phyloP scores from a whole-genome alignment of 2,113 vertebrate species.

The Prunella fulvescens region DNA sequence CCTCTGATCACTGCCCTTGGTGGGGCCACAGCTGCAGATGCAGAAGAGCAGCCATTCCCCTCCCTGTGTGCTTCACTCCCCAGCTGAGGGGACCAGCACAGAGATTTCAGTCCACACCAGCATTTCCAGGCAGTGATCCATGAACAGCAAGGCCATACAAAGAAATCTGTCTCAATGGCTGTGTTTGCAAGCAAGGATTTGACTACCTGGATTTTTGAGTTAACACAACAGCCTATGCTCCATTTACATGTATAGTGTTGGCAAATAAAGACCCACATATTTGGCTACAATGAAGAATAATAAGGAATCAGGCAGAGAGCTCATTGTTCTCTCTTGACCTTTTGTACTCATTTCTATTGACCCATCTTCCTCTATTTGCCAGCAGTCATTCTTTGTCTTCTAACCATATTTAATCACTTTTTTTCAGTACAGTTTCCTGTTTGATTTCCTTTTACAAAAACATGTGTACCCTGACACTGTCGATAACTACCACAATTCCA shows the following conservation, averaged over 20 bases:
- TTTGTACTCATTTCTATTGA: neutral
- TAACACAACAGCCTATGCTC: neutral
- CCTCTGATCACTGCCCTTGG: neutral
- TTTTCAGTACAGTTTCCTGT: neutral
- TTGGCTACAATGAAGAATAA: neutral
- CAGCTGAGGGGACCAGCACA: neutral
- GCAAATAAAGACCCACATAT: neutral
- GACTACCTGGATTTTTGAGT: neutral
- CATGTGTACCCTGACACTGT: neutral
- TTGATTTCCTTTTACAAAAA: constrained; percentile 32
- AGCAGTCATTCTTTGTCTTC: neutral
- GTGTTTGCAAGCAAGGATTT: neutral
- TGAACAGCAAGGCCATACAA: neutral
- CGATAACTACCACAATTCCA: neutral
- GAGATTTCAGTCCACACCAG: neutral
- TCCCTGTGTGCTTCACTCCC: neutral
- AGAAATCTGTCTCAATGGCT: neutral
- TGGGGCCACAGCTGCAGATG: neutral
- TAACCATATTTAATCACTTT: neutral
- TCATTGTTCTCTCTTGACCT: neutral
- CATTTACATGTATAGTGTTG: neutral
- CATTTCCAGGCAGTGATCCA: neutral
- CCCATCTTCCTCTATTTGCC: neutral
- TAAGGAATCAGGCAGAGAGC: neutral
- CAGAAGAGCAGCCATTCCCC: neutral